Evolutionary conservation across 1,140 invertebrate species (phyloP).

Genomic region (Bombus sibiricus): DNA sequence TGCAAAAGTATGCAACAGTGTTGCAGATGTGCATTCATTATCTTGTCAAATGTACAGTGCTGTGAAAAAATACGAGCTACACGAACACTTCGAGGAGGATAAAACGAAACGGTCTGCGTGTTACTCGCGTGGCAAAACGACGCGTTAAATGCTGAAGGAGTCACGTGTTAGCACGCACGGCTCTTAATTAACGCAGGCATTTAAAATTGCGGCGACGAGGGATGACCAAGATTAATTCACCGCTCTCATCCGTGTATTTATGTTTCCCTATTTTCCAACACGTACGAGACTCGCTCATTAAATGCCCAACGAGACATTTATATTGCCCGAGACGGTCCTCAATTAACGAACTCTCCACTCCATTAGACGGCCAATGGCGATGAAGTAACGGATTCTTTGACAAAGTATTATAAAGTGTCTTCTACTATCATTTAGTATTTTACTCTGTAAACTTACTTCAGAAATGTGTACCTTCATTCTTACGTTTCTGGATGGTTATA

Average conservation of each 20-base stretch:
- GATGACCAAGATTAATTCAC: conserved; percentile 32
- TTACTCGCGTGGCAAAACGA: neutral
- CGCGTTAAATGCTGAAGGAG: neutral
- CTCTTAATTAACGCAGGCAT: conserved; percentile 30
- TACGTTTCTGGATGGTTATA: no score
- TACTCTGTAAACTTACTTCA: no score
- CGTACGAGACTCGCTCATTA: neutral
- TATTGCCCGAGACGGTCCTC: conserved; percentile 47
- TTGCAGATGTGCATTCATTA: conserved; percentile 3
- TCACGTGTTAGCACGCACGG: neutral
- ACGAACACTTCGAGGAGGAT: neutral
- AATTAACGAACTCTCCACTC: conserved; percentile 54
- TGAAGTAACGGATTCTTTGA: neutral
- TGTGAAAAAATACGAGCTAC: neutral
- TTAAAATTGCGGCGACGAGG: conserved; percentile 12
- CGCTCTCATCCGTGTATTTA: conserved; percentile 27
- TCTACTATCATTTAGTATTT: no score
- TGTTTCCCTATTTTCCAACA: conserved; percentile 42
- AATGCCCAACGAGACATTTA: conserved; percentile 35
- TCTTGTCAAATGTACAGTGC: neutral
- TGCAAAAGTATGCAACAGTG: neutral
- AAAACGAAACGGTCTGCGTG: conserved; percentile 6
- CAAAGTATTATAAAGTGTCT: neutral
- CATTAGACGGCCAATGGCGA: conserved; percentile 33
- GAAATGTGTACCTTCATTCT: no score